Base-by-base conservation (phyloP, 2,888 invertebrate species). In the Caenorhabditis uteleia region DNA sequence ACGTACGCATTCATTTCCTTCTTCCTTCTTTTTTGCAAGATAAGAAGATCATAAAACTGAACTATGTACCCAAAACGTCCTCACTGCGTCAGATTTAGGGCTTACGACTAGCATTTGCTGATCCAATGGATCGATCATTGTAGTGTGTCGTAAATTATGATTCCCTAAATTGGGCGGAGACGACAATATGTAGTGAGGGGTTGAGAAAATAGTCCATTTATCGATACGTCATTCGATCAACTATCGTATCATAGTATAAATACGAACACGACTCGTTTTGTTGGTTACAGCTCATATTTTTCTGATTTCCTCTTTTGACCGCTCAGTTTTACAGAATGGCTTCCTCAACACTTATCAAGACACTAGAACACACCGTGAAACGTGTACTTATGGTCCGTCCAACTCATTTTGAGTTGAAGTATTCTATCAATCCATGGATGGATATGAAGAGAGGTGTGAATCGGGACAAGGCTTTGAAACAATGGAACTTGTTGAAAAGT, bases 401-500 rank as follows among this genome's bases (percentile, higher is more conserved):
- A 12, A 79, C 78, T 5, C 73, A 77, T 57, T 82, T 81, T 46
- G 58, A 74, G 74, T 69, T 82, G 7, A 66, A 68, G 7, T 82
- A 81, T 53, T 64, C 75, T 14, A 82, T 82, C 59, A 82, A 82
- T 49, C 82, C 82, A 3, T 82, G 82, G 82, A 82, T 82, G 82
- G 75, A 75, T 45, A 67, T 67, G 45, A 61, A 70, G 29, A 58
- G 59, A 54, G 69, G 69, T 36, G 74, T 74, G 10, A 70, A 74
- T 43, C 47, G 61, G 14, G 45, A 62, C 21, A 72, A 73, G 20
- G 82, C 82, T 7, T 47, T 71, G 44, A 50, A 68, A 14, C 82
- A 82, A 56, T 82, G 82, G 82, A 59, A 74, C 7, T 55, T 36
- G 2, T 64, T 82, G 36, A 82, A 78, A 47, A 29, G 53, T 16